phyloP scores from a whole-genome alignment of 2,888 invertebrate genomes.

The Linyphia triangularis region DNA sequence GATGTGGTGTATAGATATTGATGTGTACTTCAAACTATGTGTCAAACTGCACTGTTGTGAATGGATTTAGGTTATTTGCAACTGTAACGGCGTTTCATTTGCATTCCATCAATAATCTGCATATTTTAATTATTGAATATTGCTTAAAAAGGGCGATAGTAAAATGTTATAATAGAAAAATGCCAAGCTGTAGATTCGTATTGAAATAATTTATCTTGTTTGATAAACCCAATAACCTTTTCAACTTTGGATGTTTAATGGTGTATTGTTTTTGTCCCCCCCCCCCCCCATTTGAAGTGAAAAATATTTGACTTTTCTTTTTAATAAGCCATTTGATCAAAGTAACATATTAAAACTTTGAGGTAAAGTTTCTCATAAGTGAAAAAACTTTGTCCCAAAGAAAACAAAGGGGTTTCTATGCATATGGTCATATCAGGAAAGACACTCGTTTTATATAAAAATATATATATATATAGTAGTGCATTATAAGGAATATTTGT shows the following conservation, averaged over 20 bases:
- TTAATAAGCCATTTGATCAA: too few relatives aligned
- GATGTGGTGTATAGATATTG: slow-evolving; percentile 43
- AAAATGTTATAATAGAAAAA: too few relatives aligned
- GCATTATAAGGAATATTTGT: too few relatives aligned
- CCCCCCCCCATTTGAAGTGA: too few relatives aligned
- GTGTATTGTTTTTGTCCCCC: neutral
- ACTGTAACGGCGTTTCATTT: slow-evolving; percentile 24
- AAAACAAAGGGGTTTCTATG: neutral
- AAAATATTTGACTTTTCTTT: too few relatives aligned
- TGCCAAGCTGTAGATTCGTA: too few relatives aligned
- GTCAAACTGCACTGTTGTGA: slow-evolving; percentile 49
- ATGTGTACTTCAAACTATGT: slow-evolving; percentile 61
- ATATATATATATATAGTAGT: neutral
- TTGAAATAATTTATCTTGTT: neutral
- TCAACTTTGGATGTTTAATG: neutral
- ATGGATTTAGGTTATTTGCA: slow-evolving; percentile 14
- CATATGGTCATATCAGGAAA: neutral
- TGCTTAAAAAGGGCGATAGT: too few relatives aligned
- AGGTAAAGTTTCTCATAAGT: too few relatives aligned
- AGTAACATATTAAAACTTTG: too few relatives aligned
- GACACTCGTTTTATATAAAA: neutral
- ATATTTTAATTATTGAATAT: too few relatives aligned
- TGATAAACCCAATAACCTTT: neutral
- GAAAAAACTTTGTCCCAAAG: neutral
- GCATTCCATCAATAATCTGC: neutral